These are phyloP conservation scores for Falco novaeseelandiae DNA, from an alignment of 2,797 vertebrate species.

Conservation along the genomic window DNA sequence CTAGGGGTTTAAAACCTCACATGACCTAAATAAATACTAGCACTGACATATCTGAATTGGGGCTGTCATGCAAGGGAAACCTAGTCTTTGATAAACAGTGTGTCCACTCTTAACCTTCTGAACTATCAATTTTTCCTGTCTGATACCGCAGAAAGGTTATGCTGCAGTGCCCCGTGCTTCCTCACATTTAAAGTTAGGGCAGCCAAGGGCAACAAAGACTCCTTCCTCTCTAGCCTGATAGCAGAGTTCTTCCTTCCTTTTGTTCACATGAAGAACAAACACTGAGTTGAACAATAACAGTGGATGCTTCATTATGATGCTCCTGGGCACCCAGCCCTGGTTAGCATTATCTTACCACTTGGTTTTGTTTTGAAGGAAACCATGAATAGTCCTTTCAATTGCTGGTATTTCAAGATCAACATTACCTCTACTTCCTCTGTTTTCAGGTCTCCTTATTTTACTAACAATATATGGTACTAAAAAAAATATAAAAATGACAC, in stretches of 20 bases:
- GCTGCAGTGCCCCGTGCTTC: slow-evolving; percentile 70
- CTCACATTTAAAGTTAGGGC: slow-evolving; percentile 77
- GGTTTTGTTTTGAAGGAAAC: slow-evolving; percentile 75
- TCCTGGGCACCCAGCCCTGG: slow-evolving; percentile 54
- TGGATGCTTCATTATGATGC: slow-evolving; percentile 66
- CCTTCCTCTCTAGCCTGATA: slow-evolving; percentile 78
- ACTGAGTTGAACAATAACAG: slow-evolving; percentile 51
- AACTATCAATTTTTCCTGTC: slow-evolving; percentile 19
- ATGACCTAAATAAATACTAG: background rate
- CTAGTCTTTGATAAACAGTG: slow-evolving; percentile 5
- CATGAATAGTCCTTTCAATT: slow-evolving; percentile 37
- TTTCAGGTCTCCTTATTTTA: slow-evolving; percentile 34
- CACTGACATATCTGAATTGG: background rate
- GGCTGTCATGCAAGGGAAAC: background rate
- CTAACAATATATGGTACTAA: background rate
- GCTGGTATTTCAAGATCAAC: slow-evolving; percentile 49
- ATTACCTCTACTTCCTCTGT: slow-evolving; percentile 26
- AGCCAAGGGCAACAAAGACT: slow-evolving; percentile 79
- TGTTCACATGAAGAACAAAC: slow-evolving; percentile 76
- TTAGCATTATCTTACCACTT: slow-evolving; percentile 70
- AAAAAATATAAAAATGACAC: background rate
- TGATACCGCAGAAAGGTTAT: slow-evolving; percentile 56
- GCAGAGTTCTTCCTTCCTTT: slow-evolving; percentile 78
- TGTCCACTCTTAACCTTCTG: background rate
- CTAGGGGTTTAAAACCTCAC: background rate